Evolutionary conservation across 2,888 invertebrate species (phyloP).

Genomic region (Cephus nigrinus): DNA sequence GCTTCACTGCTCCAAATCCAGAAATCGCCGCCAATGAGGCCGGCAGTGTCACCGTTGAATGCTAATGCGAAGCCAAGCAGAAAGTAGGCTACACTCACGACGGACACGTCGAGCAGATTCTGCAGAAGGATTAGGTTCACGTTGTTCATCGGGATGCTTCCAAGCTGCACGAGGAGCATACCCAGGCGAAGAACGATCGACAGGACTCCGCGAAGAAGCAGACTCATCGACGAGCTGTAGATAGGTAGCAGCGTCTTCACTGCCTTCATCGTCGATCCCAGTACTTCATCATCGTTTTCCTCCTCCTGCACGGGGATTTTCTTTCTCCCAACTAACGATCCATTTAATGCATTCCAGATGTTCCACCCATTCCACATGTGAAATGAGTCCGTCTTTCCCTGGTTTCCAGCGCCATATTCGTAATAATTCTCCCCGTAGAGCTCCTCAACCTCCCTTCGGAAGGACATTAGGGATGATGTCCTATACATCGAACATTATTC

Average conservation of each 20-base stretch:
- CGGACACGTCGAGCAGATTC: constrained; percentile 58
- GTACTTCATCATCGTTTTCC: background rate
- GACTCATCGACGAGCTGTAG: no score
- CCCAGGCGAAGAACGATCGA: constrained; percentile 55
- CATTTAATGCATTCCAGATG: no score
- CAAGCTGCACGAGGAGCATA: constrained; percentile 57
- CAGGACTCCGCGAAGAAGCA: constrained; percentile 30
- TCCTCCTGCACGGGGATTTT: background rate
- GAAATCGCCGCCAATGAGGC: constrained; percentile 44
- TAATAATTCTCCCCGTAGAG: constrained; percentile 20
- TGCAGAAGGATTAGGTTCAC: constrained; percentile 59
- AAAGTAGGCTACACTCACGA: constrained; percentile 49
- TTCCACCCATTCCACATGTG: no score
- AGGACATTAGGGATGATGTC: no score
- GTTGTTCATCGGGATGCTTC: constrained; percentile 59
- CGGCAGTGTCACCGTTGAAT: constrained; percentile 47
- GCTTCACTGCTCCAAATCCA: constrained; percentile 45
- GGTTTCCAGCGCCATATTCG: constrained; percentile 9
- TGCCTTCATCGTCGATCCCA: background rate
- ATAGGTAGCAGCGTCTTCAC: background rate
- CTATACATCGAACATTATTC: no score
- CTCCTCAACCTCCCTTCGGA: constrained; percentile 8
- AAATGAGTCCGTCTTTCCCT: no score
- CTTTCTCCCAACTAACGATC: background rate
- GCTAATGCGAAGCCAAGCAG: constrained; percentile 53